phyloP scores from a whole-genome alignment of 2,797 vertebrate species.

The Telmatherina bonti region DNA sequence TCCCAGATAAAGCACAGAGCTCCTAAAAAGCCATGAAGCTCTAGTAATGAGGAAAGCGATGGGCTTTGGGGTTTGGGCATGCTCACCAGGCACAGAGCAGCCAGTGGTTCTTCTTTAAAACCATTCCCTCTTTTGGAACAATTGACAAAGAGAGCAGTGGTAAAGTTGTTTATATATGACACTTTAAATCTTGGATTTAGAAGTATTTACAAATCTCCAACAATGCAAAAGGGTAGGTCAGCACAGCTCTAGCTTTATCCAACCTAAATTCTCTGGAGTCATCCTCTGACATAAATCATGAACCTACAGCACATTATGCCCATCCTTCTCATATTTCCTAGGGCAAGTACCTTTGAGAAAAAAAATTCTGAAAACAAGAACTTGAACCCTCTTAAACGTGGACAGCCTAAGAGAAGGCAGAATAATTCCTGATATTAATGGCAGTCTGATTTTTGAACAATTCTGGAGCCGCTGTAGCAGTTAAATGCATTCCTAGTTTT shows the following conservation, averaged over 20 bases:
- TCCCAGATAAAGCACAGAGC: slow-evolving; percentile 82
- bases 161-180: slow-evolving; percentile 76
- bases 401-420: slow-evolving; percentile 43
- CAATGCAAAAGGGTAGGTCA: slow-evolving; percentile 76
- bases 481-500: slow-evolving; percentile 86
- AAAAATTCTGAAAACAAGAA: neutral
- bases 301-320: slow-evolving; percentile 58
- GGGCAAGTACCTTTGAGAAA: slow-evolving; percentile 53
- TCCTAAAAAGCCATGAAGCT: slow-evolving; percentile 81
- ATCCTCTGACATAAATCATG: slow-evolving; percentile 70
- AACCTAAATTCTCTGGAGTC: slow-evolving; percentile 64
- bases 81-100: slow-evolving; percentile 66
- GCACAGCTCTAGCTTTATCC: slow-evolving; percentile 56
- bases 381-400: slow-evolving; percentile 42
- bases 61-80: slow-evolving; percentile 72
- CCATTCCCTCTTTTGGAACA: slow-evolving; percentile 33
- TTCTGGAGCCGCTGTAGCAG: slow-evolving; percentile 71
- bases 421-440: slow-evolving; percentile 76
- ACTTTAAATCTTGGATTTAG: slow-evolving; percentile 83
- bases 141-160: slow-evolving; percentile 58
- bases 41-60: slow-evolving; percentile 84
- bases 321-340: slow-evolving; percentile 54
- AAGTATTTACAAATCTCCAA: slow-evolving; percentile 68
- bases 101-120: slow-evolving; percentile 41
- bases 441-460: slow-evolving; percentile 67